These are phyloP conservation scores for Polietes domitor DNA, from an alignment of 2,888 invertebrate species.

Conservation along the genomic window DNA sequence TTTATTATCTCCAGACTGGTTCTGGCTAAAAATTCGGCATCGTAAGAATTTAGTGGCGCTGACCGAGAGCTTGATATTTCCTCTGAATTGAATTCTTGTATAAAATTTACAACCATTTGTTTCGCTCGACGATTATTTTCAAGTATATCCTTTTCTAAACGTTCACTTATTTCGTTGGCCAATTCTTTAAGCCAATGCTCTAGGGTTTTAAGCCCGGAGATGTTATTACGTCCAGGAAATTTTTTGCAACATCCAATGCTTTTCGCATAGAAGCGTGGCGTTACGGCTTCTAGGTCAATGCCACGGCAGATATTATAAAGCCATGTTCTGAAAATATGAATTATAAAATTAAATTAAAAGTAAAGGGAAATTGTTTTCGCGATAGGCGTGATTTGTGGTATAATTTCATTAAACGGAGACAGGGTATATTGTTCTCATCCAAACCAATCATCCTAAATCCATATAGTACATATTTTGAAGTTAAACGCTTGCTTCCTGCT, in stretches of 20 bases:
- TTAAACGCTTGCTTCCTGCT: too few relatives aligned
- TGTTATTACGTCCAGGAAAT: constrained; percentile 90
- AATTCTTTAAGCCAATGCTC: constrained; percentile 91
- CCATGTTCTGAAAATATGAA: constrained; percentile 84
- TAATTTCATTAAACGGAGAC: too few relatives aligned
- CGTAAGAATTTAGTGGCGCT: constrained; percentile 83
- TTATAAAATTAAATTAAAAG: not conserved
- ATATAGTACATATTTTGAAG: too few relatives aligned
- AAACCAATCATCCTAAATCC: too few relatives aligned
- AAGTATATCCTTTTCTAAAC: constrained; percentile 89
- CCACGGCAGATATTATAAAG: constrained; percentile 93
- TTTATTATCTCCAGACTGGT: constrained; percentile 86
- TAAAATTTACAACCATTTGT: constrained; percentile 89
- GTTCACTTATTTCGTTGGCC: constrained; percentile 90
- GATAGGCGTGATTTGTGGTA: too few relatives aligned
- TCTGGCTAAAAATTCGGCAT: constrained; percentile 85
- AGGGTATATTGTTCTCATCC: too few relatives aligned
- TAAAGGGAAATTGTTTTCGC: too few relatives aligned
- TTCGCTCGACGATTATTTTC: constrained; percentile 91
- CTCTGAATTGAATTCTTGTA: constrained; percentile 82
- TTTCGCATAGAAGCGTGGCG: constrained; percentile 91
- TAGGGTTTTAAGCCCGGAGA: constrained; percentile 85
- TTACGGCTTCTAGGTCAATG: constrained; percentile 93
- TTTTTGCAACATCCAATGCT: constrained; percentile 98
- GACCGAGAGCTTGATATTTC: constrained; percentile 86